These are phyloP conservation scores for Orchesellides sinensis DNA, from an alignment of 2,888 invertebrate genomes.

Conservation along the genomic window DNA sequence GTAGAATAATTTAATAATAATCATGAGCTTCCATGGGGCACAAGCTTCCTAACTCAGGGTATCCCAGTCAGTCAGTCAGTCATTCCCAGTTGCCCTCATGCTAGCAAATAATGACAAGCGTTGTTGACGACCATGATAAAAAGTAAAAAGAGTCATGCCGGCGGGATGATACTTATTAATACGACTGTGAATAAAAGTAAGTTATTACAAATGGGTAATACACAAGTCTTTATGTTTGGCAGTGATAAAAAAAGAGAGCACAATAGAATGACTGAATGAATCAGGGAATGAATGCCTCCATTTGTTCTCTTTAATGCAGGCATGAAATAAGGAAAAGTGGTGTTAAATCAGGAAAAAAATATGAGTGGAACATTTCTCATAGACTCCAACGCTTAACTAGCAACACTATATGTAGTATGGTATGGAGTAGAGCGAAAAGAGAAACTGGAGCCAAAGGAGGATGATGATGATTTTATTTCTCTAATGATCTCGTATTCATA, in stretches of 20 bases:
- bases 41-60: not conserved
- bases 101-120: not conserved
- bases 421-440: not conserved
- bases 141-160: conserved; percentile 16
- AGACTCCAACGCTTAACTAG: not conserved
- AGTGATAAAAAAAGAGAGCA: not conserved
- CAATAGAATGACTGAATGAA: not conserved
- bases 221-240: not conserved
- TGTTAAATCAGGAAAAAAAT: not conserved
- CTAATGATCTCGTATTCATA: conserved; percentile 38
- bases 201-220: not conserved
- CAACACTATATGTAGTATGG: not conserved
- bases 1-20: not conserved
- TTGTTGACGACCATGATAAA: conserved; percentile 2
- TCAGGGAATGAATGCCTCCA: conserved; percentile 35
- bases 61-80: not conserved
- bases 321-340: conserved; percentile 43
- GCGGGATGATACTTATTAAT: not conserved
- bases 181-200: not conserved
- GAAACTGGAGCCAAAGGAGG: not conserved
- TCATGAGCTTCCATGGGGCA: not conserved
- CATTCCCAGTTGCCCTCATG: not conserved
- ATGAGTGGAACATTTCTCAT: not conserved
- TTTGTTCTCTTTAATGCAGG: conserved; percentile 53
- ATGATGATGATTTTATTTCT: conserved; percentile 1